Conservation (phyloP, 53 echinoderm and acorn worm genomes). For the Apostichopus leukothele region DNA sequence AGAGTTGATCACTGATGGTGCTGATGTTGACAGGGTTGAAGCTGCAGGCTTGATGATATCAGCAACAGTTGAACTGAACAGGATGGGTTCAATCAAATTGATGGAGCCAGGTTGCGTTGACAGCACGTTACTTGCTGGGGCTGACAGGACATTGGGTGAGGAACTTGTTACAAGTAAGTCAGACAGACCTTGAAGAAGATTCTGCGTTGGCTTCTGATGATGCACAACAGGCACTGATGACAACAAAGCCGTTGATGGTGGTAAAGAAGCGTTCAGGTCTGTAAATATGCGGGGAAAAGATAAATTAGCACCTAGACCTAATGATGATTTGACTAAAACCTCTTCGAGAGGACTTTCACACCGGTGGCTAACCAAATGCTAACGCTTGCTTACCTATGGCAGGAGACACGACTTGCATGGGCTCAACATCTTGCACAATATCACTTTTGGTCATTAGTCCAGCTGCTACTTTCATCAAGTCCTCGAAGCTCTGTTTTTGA, state of each 20-base stretch:
- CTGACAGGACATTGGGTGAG: conserved; percentile 35
- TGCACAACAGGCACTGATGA: conserved; percentile 3
- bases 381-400: not conserved
- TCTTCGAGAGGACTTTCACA: conserved; percentile 8
- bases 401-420: conserved; percentile 26
- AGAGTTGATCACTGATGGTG: conserved; percentile 10
- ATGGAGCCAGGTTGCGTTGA: not conserved
- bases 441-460: conserved; percentile 37
- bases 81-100: conserved; percentile 41
- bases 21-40: not conserved
- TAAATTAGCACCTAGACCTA: conserved; percentile 22
- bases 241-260: conserved; percentile 26
- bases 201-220: conserved; percentile 27
- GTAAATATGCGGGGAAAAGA: conserved; percentile 44
- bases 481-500: conserved; percentile 35
- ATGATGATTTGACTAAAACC: not conserved
- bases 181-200: conserved; percentile 33
- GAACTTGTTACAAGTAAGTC: conserved; percentile 41
- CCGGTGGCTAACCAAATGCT: not conserved
- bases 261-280: conserved; percentile 24
- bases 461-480: conserved; percentile 33
- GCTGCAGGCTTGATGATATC: conserved; percentile 2
- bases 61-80: conserved; percentile 36
- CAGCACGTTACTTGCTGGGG: not conserved
- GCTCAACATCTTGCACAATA: conserved; percentile 12